A percentile compares a stretch with the other conserved stretches of the same genome.
These are phyloP conservation scores for Acanthosepion pharaonis DNA, from an alignment of 2,888 invertebrate genomes.

Conservation along the genomic window DNA sequence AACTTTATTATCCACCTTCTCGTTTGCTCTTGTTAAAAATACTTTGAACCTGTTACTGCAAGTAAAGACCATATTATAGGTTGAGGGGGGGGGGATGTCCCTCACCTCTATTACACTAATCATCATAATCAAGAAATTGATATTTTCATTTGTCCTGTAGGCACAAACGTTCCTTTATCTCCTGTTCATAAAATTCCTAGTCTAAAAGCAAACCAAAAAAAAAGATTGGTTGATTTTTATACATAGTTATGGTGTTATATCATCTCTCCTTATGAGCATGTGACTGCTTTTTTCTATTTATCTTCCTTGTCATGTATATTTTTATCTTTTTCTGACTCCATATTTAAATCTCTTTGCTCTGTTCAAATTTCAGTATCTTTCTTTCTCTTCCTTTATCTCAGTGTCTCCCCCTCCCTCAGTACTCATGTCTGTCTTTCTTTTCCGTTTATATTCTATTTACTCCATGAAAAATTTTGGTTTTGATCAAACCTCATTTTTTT, in stretches of 20 bases:
- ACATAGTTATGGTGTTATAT: background rate
- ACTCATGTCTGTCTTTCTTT: background rate
- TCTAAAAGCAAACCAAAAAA: background rate
- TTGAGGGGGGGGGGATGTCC: background rate
- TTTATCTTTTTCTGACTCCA: background rate
- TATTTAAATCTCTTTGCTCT: background rate
- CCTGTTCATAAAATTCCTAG: background rate
- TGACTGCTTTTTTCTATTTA: background rate
- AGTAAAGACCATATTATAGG: background rate
- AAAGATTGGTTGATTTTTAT: background rate
- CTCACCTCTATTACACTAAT: background rate
- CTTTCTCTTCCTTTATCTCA: background rate
- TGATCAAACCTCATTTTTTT: background rate
- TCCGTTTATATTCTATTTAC: background rate
- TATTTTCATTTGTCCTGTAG: background rate
- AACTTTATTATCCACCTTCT: background rate
- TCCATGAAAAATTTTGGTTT: no score
- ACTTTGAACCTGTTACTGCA: background rate
- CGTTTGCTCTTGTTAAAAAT: background rate
- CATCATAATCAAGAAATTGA: background rate
- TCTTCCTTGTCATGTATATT: background rate
- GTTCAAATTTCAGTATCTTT: background rate
- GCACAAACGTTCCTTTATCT: background rate
- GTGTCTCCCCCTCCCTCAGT: background rate
- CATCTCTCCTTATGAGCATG: background rate